phyloP scores from a whole-genome alignment of 2,797 vertebrate species.

The Chrysocyon brachyurus region DNA sequence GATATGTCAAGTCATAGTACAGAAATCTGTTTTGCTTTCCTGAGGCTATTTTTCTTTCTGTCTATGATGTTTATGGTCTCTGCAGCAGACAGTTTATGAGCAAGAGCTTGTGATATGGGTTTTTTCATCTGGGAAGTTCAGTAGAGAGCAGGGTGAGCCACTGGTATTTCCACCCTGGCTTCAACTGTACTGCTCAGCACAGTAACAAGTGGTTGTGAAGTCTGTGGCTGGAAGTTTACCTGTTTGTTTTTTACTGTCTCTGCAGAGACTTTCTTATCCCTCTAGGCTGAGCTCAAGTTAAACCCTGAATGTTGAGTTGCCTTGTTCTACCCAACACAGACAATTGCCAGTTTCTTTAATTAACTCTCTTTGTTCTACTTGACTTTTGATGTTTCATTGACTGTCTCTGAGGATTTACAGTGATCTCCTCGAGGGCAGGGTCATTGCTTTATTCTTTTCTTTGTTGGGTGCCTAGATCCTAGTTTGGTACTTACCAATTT shows the following conservation, averaged over 20 bases:
- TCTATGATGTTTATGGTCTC: background rate
- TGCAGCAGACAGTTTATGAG: background rate
- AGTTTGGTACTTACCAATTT: background rate
- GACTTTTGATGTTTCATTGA: background rate
- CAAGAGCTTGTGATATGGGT: background rate
- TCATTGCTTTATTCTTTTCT: background rate
- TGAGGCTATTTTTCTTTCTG: background rate
- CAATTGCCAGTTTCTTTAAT: background rate
- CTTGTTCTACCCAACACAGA: background rate
- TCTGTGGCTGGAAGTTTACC: background rate
- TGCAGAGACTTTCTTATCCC: background rate
- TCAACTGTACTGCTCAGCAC: background rate
- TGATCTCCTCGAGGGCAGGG: background rate
- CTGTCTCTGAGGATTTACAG: background rate
- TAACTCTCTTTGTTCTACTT: background rate
- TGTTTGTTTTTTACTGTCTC: background rate
- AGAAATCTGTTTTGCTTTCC: background rate
- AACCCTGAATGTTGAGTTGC: background rate
- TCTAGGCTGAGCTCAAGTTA: background rate
- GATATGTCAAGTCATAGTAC: background rate
- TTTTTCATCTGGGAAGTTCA: slow-evolving; percentile 22
- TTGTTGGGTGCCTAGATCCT: background rate
- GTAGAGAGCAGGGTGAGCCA: background rate
- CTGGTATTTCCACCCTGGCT: background rate
- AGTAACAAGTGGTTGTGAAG: background rate